phyloP scores from a whole-genome alignment of 2,888 invertebrate species.

The Digitonthophagus gazella region DNA sequence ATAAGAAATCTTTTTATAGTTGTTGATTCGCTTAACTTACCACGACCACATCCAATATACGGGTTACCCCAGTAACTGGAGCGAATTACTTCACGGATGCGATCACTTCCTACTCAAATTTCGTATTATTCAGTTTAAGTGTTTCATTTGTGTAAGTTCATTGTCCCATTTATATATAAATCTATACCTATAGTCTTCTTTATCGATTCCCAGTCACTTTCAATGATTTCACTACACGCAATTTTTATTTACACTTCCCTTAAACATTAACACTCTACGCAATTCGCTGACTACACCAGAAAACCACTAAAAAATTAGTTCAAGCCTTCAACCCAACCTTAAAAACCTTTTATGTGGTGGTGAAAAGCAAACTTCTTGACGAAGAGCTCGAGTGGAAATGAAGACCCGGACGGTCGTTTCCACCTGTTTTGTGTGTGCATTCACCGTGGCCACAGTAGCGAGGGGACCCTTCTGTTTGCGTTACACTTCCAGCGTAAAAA shows the following conservation, averaged over 20 bases:
- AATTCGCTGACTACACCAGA: too few relatives aligned
- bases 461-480: not conserved
- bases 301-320: too few relatives aligned
- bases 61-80: slow-evolving; percentile 46
- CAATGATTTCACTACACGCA: not conserved
- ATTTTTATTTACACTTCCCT: not conserved
- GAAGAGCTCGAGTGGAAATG: not conserved
- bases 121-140: not conserved
- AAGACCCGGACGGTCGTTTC: not conserved
- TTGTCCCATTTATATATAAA: not conserved
- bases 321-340: too few relatives aligned
- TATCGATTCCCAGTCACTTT: not conserved
- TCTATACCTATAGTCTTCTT: not conserved
- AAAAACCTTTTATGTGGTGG: too few relatives aligned
- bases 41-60: slow-evolving; percentile 40
- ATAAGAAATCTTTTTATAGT: too few relatives aligned
- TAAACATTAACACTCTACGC: not conserved
- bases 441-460: not conserved
- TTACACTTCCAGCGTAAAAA: slow-evolving; percentile 23
- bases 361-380: not conserved
- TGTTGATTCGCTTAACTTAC: slow-evolving; percentile 31
- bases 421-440: not conserved
- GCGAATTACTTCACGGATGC: slow-evolving; percentile 41
- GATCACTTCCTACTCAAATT: slow-evolving; percentile 25
- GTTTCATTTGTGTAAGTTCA: not conserved